A percentile compares a stretch with the other conserved stretches of the same genome.
Evolutionary conservation across 2,888 invertebrate species (phyloP).

Genomic region (Tubulanus polymorphus): DNA sequence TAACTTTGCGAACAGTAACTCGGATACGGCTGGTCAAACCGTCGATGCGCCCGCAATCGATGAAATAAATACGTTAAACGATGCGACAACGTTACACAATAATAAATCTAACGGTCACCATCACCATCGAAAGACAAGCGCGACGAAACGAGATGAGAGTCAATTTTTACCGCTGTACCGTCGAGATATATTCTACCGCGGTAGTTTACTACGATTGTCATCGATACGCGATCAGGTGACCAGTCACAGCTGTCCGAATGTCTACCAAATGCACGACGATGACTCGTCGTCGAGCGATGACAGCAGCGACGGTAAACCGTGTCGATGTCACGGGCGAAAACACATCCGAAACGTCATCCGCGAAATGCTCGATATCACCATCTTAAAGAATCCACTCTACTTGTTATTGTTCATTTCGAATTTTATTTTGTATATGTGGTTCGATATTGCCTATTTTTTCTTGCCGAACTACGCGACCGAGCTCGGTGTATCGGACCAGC

Average conservation of each 20-base stretch:
- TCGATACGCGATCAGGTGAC: conserved; percentile 51
- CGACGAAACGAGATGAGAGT: neutral
- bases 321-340: conserved; percentile 16
- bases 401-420: conserved; percentile 72
- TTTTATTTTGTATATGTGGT: conserved; percentile 82
- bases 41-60: too few species aligned
- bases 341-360: conserved; percentile 32
- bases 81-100: neutral
- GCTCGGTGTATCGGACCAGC: conserved; percentile 55
- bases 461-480: conserved; percentile 72
- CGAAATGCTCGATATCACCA: conserved; percentile 39
- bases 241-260: conserved; percentile 86
- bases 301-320: conserved; percentile 18
- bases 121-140: neutral
- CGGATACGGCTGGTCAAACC: too few species aligned
- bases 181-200: conserved; percentile 49
- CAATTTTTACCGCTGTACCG: conserved; percentile 36
- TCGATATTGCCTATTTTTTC: conserved; percentile 91
- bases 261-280: conserved; percentile 57
- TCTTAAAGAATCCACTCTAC: conserved; percentile 40
- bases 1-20: too few species aligned
- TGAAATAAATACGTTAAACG: neutral
- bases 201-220: conserved; percentile 34
- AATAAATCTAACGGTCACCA: neutral
- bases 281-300: conserved; percentile 19